Base-by-base conservation (phyloP, 1,140 invertebrate genomes). In the Pomacea maculata region DNA sequence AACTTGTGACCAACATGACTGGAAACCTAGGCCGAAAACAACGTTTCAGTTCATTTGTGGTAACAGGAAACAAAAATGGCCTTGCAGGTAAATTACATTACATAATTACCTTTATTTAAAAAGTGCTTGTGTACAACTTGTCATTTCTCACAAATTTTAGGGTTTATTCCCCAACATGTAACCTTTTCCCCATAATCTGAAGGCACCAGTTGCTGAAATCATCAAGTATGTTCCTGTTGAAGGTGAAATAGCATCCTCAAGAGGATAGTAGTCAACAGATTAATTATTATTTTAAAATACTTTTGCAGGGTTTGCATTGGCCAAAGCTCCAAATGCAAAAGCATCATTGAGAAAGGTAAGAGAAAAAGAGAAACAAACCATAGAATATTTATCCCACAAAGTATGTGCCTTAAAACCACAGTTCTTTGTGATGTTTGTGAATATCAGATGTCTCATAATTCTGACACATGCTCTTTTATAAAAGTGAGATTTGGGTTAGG, bases 31-130 rank as follows among this genome's bases (percentile, higher is more conserved):
- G 97, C 4, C 92, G 96, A 75, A 94, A 93, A 70, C 93, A 94
- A 76, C 92, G 93, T 80, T 92, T 94, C 55, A 95, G 95, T 86
- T 92, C 92, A 57, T 93, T 96, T 85, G 94, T 95, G 63, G 94
- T 98, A 3, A 97, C 96, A 78, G 98, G 98, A 71, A 99, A 99
- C 93, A 92, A 93, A 75, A 95, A 97, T 90, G 98, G 97, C 7
- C 90, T 98, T 17, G 95, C 93, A 85, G 97, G 92, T 88, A 83
- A 80, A 73, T 29, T 17, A 21, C n/a, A 14, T 19, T 25, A 54
- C 63, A n/a, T 25, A 17, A 29, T 61, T 61, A 61, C 15, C 57
- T 61, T 11, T 61, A 17, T 14, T 25, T 17, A 61, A 61, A 61
- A 11, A 19, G 11, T 29, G n/a, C 21, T 8, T 70, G 65, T 29